Evolutionary conservation across 2,888 invertebrate genomes (phyloP), one percentile per base, ranked within the genome.

Genomic region (Parascotia fuliginaria): DNA sequence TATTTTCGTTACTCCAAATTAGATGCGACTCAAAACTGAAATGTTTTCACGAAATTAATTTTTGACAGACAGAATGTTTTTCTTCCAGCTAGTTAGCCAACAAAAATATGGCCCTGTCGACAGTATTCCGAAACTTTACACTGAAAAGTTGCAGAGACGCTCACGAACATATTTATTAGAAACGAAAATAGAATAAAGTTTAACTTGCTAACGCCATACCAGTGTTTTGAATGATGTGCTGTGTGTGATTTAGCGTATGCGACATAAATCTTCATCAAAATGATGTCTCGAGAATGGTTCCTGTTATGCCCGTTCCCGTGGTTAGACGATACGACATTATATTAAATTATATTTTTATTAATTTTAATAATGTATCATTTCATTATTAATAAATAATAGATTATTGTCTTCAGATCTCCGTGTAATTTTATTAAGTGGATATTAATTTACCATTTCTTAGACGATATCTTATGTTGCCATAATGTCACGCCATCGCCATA

Each of bases 211-310:
- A 47, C 41, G 32, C 56, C 61, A 57, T 49, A 48, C 49, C 57
- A 70, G 67, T 77, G 68, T 78, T 85, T 81, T 78, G 79, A 77
- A 79, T 78, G 79, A 85, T 79, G 74, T 55, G 67, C 56, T 70
- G 65, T 57, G 60, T 74, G 74, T 84, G 79, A 87, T 83, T 86
- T 84, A 81, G 77, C 79, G 75, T 76, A 74, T 64, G 70, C 43
- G 70, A 71, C 74, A 85, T 87, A 82, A 81, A 88, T 87, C 83
- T 84, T 83, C 81, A 85, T 85, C 83, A 83, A 78, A 83, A 77
- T 68, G 55, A 51, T 73, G 75, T 57, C 56, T 56, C 11, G 43
- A 37, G 54, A 48, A 59, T 44, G 14, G 49, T 63, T 63, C 54
- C 46, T 41, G 12, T 9, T 59, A 15, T 4, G 54, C 24, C n/a